phyloP scores from a whole-genome alignment of 2,113 vertebrate genomes.

The Tiliqua scincoides region DNA sequence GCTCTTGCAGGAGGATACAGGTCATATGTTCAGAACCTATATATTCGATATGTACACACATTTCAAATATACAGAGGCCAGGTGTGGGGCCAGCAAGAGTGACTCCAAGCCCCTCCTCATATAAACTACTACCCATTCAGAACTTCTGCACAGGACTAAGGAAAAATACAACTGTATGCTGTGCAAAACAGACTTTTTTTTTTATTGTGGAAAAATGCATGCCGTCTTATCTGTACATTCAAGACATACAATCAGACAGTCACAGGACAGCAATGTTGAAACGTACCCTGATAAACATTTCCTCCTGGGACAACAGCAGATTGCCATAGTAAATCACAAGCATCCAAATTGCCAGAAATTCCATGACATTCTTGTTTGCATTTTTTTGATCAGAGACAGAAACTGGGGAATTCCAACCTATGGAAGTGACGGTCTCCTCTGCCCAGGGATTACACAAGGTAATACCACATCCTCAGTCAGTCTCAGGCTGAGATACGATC shows the following conservation, averaged over 20 bases:
- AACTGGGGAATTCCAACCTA: background rate
- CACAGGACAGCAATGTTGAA: background rate
- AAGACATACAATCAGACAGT: background rate
- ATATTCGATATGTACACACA: background rate
- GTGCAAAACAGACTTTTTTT: background rate
- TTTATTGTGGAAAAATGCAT: slow-evolving; percentile 12
- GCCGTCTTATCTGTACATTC: background rate
- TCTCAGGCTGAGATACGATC: background rate
- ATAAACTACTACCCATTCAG: too few species aligned
- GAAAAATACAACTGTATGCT: background rate
- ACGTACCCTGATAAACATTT: background rate
- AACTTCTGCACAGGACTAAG: background rate
- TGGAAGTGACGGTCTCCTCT: background rate
- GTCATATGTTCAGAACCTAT: background rate
- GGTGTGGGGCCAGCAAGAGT: background rate
- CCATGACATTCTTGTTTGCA: background rate
- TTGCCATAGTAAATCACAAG: background rate
- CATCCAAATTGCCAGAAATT: rapidly evolving
- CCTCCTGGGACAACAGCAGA: background rate
- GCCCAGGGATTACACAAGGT: background rate
- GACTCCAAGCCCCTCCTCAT: background rate
- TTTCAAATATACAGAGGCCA: background rate
- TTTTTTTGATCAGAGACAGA: slow-evolving; percentile 1
- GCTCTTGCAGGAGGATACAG: background rate
- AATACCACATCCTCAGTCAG: background rate